phyloP scores from a whole-genome alignment of 1,140 invertebrate species.

The Zaprionus kolodkinae region DNA sequence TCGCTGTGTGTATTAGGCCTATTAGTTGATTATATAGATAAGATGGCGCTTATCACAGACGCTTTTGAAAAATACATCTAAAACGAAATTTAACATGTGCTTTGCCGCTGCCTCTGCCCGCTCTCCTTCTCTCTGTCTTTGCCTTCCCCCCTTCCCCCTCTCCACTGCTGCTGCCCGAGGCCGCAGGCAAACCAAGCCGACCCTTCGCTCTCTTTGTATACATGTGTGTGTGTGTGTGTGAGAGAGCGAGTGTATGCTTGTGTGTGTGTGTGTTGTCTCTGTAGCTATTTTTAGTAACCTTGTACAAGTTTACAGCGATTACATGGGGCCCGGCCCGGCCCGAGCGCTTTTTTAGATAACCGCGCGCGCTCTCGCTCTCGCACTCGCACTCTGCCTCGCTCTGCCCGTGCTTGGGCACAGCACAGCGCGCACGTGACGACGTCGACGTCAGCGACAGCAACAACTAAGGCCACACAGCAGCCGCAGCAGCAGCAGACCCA shows the following conservation, averaged over 20 bases:
- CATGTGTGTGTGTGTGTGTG: conserved; percentile 13
- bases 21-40: conserved; percentile 70
- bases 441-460: conserved; percentile 14
- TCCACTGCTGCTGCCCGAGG: conserved; percentile 5
- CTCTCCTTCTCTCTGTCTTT: neutral
- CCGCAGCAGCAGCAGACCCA: conserved; percentile 24
- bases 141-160: neutral
- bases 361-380: conserved; percentile 9
- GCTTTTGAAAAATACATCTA: conserved; percentile 77
- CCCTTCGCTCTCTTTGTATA: neutral
- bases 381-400: too few species aligned
- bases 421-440: conserved; percentile 49
- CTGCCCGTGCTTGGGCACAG: neutral
- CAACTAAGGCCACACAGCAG: conserved; percentile 47
- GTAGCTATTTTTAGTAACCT: conserved; percentile 53
- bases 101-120: neutral
- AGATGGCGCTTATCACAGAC: conserved; percentile 72
- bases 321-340: conserved; percentile 37
- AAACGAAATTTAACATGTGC: conserved; percentile 70
- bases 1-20: conserved; percentile 6
- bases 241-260: neutral
- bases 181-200: conserved; percentile 25
- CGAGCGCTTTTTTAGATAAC: conserved; percentile 54
- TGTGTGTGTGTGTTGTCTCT: conserved; percentile 26
- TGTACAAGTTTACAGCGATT: conserved; percentile 52